Evolutionary conservation across 1,140 invertebrate species (phyloP).

Genomic region (Centruroides sculpturatus): DNA sequence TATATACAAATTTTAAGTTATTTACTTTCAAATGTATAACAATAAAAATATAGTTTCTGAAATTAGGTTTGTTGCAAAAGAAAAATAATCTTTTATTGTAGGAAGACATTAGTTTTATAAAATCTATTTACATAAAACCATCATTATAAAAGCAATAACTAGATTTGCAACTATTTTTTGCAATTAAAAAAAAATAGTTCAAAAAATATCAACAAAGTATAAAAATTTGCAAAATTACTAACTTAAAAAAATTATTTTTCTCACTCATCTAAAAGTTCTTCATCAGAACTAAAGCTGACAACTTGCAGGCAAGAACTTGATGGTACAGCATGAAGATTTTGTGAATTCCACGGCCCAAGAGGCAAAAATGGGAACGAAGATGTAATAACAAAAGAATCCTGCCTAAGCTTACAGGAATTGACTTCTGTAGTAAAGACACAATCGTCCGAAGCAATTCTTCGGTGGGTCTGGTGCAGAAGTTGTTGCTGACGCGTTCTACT

Average conservation of each 20-base stretch:
- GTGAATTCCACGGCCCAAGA: constrained; percentile 17
- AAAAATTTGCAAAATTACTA: too few relatives aligned
- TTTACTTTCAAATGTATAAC: not conserved
- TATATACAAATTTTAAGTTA: too few relatives aligned
- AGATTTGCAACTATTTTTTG: not conserved
- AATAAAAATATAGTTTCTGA: not conserved
- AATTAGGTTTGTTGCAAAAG: not conserved
- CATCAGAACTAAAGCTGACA: constrained; percentile 4
- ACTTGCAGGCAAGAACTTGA: constrained; percentile 13
- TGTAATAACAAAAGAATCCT: constrained; percentile 24
- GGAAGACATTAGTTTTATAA: not conserved
- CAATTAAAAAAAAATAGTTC: too few relatives aligned
- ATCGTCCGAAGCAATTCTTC: constrained; percentile 21
- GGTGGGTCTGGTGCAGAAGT: constrained; percentile 14
- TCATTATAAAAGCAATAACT: not conserved
- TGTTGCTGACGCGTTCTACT: not conserved
- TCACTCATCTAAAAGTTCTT: not conserved
- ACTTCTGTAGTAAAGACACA: constrained; percentile 25
- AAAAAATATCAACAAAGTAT: too few relatives aligned
- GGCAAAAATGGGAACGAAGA: constrained; percentile 30
- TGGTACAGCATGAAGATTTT: constrained; percentile 9
- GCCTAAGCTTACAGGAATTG: constrained; percentile 18
- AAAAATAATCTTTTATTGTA: too few relatives aligned
- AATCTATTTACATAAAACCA: not conserved
- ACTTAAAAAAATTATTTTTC: too few relatives aligned